A percentile compares a stretch with the other conserved stretches of the same genome.
phyloP scores from a whole-genome alignment of 2,797 vertebrate species.

The Trachurus trachurus region DNA sequence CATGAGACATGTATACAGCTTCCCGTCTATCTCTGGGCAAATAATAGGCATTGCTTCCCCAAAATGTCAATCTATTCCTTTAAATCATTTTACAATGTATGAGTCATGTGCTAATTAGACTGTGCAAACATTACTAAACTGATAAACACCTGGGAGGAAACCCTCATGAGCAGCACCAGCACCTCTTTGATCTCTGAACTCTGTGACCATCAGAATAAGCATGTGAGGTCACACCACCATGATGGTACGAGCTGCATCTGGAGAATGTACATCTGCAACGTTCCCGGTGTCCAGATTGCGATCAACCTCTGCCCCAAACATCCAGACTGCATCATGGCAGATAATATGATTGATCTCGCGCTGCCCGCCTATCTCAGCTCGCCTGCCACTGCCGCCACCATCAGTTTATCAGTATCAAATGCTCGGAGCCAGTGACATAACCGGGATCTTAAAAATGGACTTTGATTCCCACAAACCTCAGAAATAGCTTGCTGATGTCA shows the following conservation, averaged over 20 bases:
- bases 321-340: conserved; percentile 64
- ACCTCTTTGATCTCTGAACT: conserved; percentile 29
- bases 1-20: background rate
- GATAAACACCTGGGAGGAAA: conserved; percentile 30
- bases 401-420: conserved; percentile 78
- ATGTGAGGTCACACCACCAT: conserved; percentile 38
- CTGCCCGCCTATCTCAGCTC: conserved; percentile 48
- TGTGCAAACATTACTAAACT: conserved; percentile 26
- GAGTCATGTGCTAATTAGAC: conserved; percentile 21
- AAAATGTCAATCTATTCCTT: background rate
- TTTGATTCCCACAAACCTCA: conserved; percentile 76
- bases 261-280: conserved; percentile 21
- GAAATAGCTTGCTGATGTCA: conserved; percentile 81
- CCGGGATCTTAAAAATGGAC: conserved; percentile 72
- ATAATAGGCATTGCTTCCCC: background rate
- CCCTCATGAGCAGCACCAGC: background rate
- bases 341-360: conserved; percentile 69
- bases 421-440: conserved; percentile 77
- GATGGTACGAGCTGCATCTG: conserved; percentile 6
- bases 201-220: background rate
- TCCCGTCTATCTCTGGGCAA: background rate
- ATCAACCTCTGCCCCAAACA: conserved; percentile 41
- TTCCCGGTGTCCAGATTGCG: conserved; percentile 40
- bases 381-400: conserved; percentile 56
- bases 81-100: conserved; percentile 1